Base-by-base conservation (phyloP, 2,888 invertebrate species). In the Pantelozetes paolii region DNA sequence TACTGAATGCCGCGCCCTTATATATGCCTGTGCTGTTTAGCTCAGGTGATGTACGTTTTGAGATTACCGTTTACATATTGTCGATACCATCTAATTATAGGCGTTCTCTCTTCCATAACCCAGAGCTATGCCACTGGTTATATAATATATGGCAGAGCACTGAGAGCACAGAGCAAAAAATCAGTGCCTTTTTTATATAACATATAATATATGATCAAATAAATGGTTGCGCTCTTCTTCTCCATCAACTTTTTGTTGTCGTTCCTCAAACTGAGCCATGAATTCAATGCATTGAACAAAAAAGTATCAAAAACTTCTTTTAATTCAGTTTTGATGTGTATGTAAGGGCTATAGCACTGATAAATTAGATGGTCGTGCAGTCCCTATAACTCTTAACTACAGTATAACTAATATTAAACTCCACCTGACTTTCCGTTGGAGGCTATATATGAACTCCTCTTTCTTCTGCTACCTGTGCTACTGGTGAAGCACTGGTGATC, bases 91-190 rank as follows among this genome's bases (percentile, higher is more conserved):
- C 64, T 64, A 64, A 64, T 64, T 64, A 64, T 64, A 64, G 64
- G 64, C 64, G 64, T 64, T 64, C 64, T 64, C 64, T 64, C 64
- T 64, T 64, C 64, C 64, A 64, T 64, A 64, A 64, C 64, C 64
- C 64, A 40, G 40, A 64, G 64, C 64, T 40, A 64, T 64, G 64
- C 64, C 64, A 64, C 64, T 64, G 64, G 64, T 64, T 64, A 64
- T 36, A 28, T 20, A 20, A 40, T 64, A 64, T 64, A 64, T 28
- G 30, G 15, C 57, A 57, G 57, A 28, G 57, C 57, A 57, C 57
- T 26, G 9, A 57, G 28, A 15, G 1, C 30, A 30, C 11, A 28
- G 9, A 57, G 28, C 13, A 57, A 28, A 40, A 62, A 18, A 36
- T 23, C 9, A 23, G 40, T 28, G 59, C 59, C 11, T 8, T 40